phyloP scores from a whole-genome alignment of 2,888 invertebrate species.

The Pandemis corylana region DNA sequence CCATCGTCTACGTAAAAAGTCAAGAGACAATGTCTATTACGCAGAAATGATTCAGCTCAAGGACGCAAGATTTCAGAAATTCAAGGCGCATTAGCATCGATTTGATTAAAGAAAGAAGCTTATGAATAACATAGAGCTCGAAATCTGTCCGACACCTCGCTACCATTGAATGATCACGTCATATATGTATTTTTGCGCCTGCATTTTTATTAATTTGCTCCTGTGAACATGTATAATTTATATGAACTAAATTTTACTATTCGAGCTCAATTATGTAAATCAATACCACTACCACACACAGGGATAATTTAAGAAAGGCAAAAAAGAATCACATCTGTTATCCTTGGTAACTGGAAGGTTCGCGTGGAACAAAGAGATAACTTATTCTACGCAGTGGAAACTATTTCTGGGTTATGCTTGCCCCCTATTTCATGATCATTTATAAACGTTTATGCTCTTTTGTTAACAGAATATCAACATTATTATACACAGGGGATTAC shows the following conservation, averaged over 20 bases:
- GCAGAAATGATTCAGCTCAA: slow-evolving; percentile 16
- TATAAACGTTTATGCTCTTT: background rate
- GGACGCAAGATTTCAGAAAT: background rate
- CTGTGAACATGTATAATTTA: background rate
- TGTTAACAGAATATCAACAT: background rate
- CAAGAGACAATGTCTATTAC: slow-evolving; percentile 15
- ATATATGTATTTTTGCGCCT: background rate
- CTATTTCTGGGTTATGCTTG: background rate
- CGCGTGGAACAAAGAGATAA: background rate
- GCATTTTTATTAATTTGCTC: background rate
- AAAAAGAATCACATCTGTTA: background rate
- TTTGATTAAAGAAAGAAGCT: background rate
- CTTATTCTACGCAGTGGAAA: background rate
- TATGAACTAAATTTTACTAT: background rate
- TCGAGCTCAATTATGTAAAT: background rate
- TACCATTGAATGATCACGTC: background rate
- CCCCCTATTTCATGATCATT: background rate
- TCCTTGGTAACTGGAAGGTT: background rate
- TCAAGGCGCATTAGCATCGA: background rate
- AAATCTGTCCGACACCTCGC: background rate
- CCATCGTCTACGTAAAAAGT: slow-evolving; percentile 16
- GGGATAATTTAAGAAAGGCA: background rate
- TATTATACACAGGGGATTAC: background rate
- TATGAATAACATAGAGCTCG: background rate
- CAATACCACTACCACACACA: too few relatives aligned